phyloP scores from a whole-genome alignment of 2,797 vertebrate genomes.

The Xerus rutilus region DNA sequence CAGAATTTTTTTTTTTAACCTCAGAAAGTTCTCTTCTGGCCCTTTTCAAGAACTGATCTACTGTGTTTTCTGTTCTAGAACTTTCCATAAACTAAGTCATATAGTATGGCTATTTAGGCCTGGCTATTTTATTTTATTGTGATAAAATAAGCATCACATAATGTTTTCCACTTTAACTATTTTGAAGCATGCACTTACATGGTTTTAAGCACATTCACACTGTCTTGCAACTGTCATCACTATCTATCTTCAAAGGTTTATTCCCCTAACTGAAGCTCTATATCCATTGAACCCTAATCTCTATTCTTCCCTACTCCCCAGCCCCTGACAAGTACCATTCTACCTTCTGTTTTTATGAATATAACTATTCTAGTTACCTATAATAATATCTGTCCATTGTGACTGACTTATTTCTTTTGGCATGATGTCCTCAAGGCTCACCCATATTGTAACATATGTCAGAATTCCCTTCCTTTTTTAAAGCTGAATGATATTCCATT shows the following conservation, averaged over 20 bases:
- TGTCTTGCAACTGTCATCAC: background rate
- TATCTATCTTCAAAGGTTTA: background rate
- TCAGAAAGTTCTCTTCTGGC: background rate
- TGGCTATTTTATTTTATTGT: background rate
- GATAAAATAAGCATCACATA: background rate
- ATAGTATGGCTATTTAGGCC: background rate
- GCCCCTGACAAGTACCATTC: background rate
- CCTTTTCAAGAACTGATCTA: background rate
- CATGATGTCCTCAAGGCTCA: background rate
- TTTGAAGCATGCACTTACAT: background rate
- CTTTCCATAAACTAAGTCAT: background rate
- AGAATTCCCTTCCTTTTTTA: background rate
- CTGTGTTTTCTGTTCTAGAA: background rate
- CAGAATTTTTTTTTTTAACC: background rate
- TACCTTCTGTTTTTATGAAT: background rate
- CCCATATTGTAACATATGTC: background rate
- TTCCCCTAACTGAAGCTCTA: background rate
- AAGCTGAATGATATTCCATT: background rate
- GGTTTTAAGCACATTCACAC: background rate
- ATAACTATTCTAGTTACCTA: background rate
- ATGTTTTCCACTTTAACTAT: background rate
- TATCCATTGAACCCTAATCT: background rate
- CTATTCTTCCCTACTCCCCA: background rate
- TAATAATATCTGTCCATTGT: background rate
- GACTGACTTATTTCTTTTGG: background rate